Percentiles rank a stretch among this genome's conserved stretches.
These are phyloP conservation scores for Lasioglossum zephyrum DNA, from an alignment of 2,888 invertebrate species.

Conservation along the genomic window DNA sequence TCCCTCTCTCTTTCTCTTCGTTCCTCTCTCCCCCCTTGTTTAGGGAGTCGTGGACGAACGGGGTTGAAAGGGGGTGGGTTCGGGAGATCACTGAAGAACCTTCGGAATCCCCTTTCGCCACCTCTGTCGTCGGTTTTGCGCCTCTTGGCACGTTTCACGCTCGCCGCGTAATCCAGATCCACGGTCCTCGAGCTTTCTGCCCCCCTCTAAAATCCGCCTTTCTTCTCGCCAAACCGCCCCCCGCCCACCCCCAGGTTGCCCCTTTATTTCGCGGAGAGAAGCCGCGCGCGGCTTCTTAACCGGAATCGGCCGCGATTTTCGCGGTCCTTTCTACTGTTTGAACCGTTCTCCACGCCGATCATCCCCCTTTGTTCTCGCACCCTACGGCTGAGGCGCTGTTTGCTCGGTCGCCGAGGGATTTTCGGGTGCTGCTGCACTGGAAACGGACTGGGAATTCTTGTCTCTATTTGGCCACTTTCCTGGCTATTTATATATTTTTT, in stretches of 20 bases:
- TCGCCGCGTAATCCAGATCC: constrained; percentile 65
- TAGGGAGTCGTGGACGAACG: not conserved
- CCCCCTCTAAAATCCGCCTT: constrained; percentile 22
- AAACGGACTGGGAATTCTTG: not conserved
- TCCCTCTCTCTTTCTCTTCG: not conserved
- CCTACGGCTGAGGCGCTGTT: not conserved
- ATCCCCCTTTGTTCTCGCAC: constrained; percentile 6
- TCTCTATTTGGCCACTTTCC: not conserved
- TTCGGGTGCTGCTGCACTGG: not conserved
- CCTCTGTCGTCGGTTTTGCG: constrained; percentile 46
- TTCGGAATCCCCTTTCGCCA: constrained; percentile 37
- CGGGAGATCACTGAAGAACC: constrained; percentile 46
- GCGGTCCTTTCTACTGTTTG: constrained; percentile 24
- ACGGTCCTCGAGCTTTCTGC: constrained; percentile 41
- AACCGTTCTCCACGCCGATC: constrained; percentile 5
- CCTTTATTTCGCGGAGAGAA: constrained; percentile 34
- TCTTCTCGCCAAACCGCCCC: constrained; percentile 1
- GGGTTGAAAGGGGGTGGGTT: not conserved
- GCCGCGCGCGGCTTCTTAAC: constrained; percentile 22
- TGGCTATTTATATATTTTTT: not conserved
- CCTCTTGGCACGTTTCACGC: constrained; percentile 70
- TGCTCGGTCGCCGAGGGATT: not conserved
- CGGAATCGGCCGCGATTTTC: constrained; percentile 47
- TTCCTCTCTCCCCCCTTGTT: not conserved
- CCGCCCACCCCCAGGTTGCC: not conserved